A percentile compares a stretch with the other conserved stretches of the same genome.
phyloP scores from a whole-genome alignment of 2,113 vertebrate species.

The Bagarius yarrelli region DNA sequence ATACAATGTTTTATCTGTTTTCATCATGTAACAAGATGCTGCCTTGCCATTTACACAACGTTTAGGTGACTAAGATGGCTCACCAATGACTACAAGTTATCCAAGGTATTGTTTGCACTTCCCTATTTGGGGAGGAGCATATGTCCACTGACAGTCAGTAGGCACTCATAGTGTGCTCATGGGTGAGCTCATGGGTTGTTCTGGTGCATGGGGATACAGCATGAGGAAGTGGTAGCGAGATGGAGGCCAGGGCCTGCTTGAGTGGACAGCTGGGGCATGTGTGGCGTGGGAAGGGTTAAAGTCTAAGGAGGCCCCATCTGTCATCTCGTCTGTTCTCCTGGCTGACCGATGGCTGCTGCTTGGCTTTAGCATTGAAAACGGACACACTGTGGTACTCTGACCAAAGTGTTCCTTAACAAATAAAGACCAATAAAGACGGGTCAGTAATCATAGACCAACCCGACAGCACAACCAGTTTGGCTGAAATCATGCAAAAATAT shows the following conservation, averaged over 20 bases:
- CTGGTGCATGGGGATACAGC: constrained; percentile 41
- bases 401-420: background rate
- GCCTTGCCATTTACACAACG: background rate
- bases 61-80: constrained; percentile 24
- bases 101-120: constrained; percentile 21
- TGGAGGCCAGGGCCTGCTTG: constrained; percentile 29
- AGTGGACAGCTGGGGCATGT: constrained; percentile 57
- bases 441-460: constrained; percentile 8
- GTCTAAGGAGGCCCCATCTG: constrained; percentile 70
- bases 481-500: background rate
- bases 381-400: constrained; percentile 39
- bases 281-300: constrained; percentile 73
- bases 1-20: background rate
- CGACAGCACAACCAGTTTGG: background rate
- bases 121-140: constrained; percentile 52
- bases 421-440: background rate
- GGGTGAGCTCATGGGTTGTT: background rate
- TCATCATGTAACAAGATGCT: background rate
- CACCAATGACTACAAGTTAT: background rate
- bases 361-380: constrained; percentile 30
- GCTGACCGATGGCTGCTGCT: constrained; percentile 52
- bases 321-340: constrained; percentile 67
- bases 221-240: constrained; percentile 44
- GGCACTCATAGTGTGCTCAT: constrained; percentile 39
- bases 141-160: constrained; percentile 48